Percentiles rank a stretch among this genome's conserved stretches.
phyloP scores from a whole-genome alignment of 2,113 vertebrate species.

The Xiphophorus hellerii region DNA sequence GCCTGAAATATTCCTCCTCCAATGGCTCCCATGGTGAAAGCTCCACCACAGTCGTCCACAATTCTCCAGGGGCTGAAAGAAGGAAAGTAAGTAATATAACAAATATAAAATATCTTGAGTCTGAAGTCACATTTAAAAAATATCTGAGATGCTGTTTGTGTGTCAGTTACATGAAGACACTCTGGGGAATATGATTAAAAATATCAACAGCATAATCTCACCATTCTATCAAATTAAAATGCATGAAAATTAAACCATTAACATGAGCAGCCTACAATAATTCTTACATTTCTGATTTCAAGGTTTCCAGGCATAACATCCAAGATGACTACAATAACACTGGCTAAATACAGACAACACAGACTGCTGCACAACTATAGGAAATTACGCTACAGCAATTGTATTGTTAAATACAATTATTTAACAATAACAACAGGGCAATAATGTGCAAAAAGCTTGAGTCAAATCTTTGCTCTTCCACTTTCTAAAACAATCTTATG shows the following conservation, averaged over 20 bases:
- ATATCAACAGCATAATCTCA: too few species aligned
- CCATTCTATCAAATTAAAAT: too few species aligned
- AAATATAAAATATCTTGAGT: background rate
- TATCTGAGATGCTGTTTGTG: too few species aligned
- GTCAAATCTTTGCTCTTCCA: background rate
- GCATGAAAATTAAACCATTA: too few species aligned
- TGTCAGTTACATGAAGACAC: too few species aligned
- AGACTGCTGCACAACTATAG: background rate
- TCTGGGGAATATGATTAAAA: too few species aligned
- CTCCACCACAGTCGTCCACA: slow-evolving; percentile 96
- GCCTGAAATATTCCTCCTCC: slow-evolving; percentile 97
- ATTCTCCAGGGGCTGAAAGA: slow-evolving; percentile 93
- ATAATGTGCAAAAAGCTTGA: background rate
- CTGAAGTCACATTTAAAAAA: too few species aligned
- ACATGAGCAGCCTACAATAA: too few species aligned
- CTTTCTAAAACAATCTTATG: background rate
- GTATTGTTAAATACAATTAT: background rate
- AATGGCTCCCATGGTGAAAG: slow-evolving; percentile 97
- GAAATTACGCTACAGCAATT: background rate
- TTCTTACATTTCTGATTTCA: too few species aligned
- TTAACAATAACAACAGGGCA: background rate
- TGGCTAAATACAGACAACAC: background rate
- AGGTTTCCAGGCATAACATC: too few species aligned
- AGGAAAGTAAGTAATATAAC: background rate
- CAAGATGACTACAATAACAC: background rate